A percentile compares a stretch with the other conserved stretches of the same genome.
These are phyloP conservation scores for Callyntrura sp. DNA, from an alignment of 2,888 invertebrate species.

Conservation along the genomic window DNA sequence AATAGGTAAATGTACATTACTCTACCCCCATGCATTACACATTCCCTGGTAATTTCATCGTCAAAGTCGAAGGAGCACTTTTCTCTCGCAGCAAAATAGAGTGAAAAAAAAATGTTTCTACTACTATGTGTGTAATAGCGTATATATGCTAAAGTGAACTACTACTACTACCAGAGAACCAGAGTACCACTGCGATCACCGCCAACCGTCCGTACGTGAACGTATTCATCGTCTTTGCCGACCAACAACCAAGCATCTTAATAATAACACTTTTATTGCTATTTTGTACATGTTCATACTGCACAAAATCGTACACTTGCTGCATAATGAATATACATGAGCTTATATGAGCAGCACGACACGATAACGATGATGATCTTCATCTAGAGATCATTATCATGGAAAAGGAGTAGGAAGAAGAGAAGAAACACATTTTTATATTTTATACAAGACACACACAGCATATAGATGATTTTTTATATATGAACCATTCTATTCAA, in stretches of 20 bases:
- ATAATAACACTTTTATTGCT: slow-evolving; percentile 38
- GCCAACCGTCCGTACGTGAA: background rate
- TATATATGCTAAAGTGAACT: background rate
- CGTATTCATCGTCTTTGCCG: slow-evolving; percentile 14
- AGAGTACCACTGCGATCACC: background rate
- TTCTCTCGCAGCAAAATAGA: background rate
- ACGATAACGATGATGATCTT: background rate
- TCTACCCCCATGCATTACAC: too few relatives aligned
- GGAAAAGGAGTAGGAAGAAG: background rate
- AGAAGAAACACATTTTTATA: background rate
- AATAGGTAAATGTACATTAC: background rate
- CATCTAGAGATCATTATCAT: slow-evolving; percentile 34
- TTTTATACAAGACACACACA: background rate
- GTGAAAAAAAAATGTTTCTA: background rate
- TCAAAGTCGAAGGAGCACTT: slow-evolving; percentile 17
- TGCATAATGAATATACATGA: background rate
- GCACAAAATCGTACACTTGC: background rate
- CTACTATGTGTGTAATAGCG: slow-evolving; percentile 3
- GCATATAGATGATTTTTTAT: slow-evolving; percentile 5
- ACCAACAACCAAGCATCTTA: background rate
- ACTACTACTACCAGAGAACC: too few relatives aligned
- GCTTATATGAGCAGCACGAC: background rate
- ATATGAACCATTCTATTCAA: background rate
- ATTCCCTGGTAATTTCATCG: background rate
- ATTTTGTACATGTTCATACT: background rate